Percentiles rank a stretch among this genome's conserved stretches.
Evolutionary conservation across 2,888 invertebrate species (phyloP).

Genomic region (Drosophila buzzatii): DNA sequence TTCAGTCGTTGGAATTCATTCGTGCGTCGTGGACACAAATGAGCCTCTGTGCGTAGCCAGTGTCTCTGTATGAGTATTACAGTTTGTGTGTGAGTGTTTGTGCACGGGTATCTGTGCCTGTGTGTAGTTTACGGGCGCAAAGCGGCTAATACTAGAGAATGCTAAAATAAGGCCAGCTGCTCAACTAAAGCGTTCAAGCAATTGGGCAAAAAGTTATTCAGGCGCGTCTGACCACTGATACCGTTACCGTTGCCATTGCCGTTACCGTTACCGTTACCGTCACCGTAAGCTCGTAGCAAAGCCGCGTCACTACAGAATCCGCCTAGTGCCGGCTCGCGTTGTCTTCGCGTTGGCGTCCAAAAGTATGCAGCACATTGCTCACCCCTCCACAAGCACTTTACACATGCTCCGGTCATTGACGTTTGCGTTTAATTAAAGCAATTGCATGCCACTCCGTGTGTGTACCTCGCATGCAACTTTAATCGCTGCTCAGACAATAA

Average conservation of each 20-base stretch:
- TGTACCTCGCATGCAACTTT: conserved; percentile 48
- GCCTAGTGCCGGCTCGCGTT: conserved; percentile 3
- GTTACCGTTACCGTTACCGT: not conserved
- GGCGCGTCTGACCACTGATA: not conserved
- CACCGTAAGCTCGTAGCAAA: not conserved
- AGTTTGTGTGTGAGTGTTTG: conserved; percentile 5
- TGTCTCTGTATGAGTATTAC: conserved; percentile 11
- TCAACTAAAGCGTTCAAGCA: conserved; percentile 28
- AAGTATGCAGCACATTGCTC: conserved; percentile 20
- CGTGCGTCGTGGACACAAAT: conserved; percentile 79
- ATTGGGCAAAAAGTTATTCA: conserved; percentile 36
- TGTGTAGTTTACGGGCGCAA: conserved; percentile 25
- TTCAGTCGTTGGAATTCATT: conserved; percentile 83
- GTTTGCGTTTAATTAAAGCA: conserved; percentile 39
- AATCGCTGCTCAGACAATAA: conserved; percentile 52
- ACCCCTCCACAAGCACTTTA: not conserved
- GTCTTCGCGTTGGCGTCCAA: conserved; percentile 11
- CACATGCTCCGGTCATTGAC: conserved; percentile 68
- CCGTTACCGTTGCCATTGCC: not conserved
- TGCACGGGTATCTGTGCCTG: conserved; percentile 2
- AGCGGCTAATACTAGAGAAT: conserved; percentile 28
- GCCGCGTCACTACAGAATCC: conserved; percentile 11
- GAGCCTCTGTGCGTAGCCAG: conserved; percentile 34
- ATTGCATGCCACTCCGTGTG: conserved; percentile 50
- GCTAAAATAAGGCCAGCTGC: conserved; percentile 21